Base-by-base conservation (phyloP, 1,140 invertebrate genomes). In the Trichomalopsis sarcophagae region DNA sequence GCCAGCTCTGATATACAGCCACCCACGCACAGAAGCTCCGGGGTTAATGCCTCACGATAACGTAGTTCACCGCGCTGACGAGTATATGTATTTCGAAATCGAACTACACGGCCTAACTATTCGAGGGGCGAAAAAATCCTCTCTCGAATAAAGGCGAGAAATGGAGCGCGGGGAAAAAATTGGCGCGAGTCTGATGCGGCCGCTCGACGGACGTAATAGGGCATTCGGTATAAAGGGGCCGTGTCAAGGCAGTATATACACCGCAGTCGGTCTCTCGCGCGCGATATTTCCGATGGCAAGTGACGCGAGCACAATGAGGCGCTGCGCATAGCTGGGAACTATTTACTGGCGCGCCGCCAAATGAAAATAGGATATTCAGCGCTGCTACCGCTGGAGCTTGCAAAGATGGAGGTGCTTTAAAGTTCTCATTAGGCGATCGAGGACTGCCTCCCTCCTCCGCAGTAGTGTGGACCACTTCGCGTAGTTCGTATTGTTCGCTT, bases 391-490 rank as follows among this genome's bases (percentile, higher is more conserved):
- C 71, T 17, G 68, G 23, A 81, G 40, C 9, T 10, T 83, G 80
- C 83, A 62, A 62, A 62, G 55, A 62, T 62, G 55, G 21, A 62
- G 55, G 85, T 76, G 90, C 88, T 89, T 91, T 89, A 91, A 91
- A 91, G 87, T 90, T 92, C 90, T 91, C 90, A 91, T 92, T 91
- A 91, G 90, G 87, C 89, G 89, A 85, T 92, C 89, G 91, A 89
- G 90, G 90, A 27, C 27, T 27, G 27, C 1, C 27, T 27, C 27
- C 27, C 27, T 1, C 90, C 89, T 7, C 33, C 33, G 33, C 33
- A 36, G 33, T 36, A 36, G 40, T 90, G 88, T 91, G 87, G 90
- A 89, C 89, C 91, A 90, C 89, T 89, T 89, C 11, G 73, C 47
- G 21, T 17, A 11, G 87, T 87, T 1, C 84, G 85, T 87, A 91